phyloP scores from a whole-genome alignment of 2,888 invertebrate species.

The Cacoxenus indagator region DNA sequence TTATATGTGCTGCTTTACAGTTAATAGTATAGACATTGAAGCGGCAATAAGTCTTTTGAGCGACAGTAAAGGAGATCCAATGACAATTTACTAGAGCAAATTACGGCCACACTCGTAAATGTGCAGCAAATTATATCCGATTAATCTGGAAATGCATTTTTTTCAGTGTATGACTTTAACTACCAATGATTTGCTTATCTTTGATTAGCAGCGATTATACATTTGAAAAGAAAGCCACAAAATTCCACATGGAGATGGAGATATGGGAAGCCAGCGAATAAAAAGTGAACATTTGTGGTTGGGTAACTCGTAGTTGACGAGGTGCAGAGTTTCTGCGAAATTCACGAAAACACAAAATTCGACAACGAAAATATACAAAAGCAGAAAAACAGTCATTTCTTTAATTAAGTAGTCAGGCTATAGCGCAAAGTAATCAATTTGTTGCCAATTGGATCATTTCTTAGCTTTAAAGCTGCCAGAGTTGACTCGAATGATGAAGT shows the following conservation, averaged over 20 bases:
- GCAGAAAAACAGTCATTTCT: conserved; percentile 35
- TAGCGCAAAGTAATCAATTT: conserved; percentile 61
- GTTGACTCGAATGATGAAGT: conserved; percentile 2
- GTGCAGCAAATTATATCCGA: too few relatives aligned
- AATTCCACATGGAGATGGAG: too few relatives aligned
- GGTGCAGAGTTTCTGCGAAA: background rate
- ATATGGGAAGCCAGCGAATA: background rate
- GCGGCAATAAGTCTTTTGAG: too few relatives aligned
- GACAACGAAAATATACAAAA: background rate
- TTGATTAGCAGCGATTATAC: background rate
- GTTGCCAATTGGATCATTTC: conserved; percentile 6
- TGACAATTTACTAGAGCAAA: too few relatives aligned
- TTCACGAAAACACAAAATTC: background rate
- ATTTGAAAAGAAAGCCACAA: conserved; percentile 1
- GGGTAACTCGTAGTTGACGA: conserved; percentile 2
- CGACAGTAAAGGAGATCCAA: too few relatives aligned
- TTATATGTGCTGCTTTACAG: too few relatives aligned
- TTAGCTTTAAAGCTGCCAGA: background rate
- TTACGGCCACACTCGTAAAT: too few relatives aligned
- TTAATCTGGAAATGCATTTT: background rate
- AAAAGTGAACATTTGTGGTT: conserved; percentile 52
- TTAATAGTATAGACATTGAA: too few relatives aligned
- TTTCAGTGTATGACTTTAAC: background rate
- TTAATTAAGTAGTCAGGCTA: conserved; percentile 56
- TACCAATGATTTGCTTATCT: background rate